Evolutionary conservation across 2,888 invertebrate genomes (phyloP), one percentile per base, ranked within the genome.

Genomic region (Scaptomyza cyrtandrae): DNA sequence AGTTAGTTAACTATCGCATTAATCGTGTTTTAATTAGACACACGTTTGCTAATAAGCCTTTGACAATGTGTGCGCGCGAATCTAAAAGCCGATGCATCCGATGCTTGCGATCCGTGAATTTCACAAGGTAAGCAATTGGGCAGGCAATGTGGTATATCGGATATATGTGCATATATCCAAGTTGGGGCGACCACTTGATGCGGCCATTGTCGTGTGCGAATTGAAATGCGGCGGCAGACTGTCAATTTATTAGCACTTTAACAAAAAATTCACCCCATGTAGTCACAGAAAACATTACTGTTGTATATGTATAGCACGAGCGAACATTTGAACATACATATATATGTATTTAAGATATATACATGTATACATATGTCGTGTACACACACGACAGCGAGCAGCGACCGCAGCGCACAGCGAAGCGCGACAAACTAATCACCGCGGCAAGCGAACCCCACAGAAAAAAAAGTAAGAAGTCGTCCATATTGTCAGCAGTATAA

Each of bases 241-340:
- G 71, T 86, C 88, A 87, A 83, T 88, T 83, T 83, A 88, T 83
- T 83, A 83, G 86, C 83, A 83, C 88, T 88, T 81, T 75, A 77
- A 75, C 75, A 83, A 71, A 3, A 76, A 77, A 64, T 79, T 59
- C 71, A 74, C 56, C 83, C 86, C 88, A 82, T 72, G 77, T 66
- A 86, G 64, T 75, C 70, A 60, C 76, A 67, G 61, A 69, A 58
- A 79, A 76, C 61, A 62, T 44, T 79, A 63, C 53, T 58, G 65
- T 57, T 58, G 65, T 57, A 48, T 55, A 58, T 45, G 35, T 61
- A 53, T 57, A 44, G 39, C 43, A 45, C 16, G 27, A 41, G 41
- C 10, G 14, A 2, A 39, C 45, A 37, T 52, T 35, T 7, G 16
- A 41, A 45, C 45, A 56, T 48, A 60, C 44, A 67, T 49, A 57